Conservation (phyloP, 1,140 invertebrate species). For the Diorhabda sublineata region DNA sequence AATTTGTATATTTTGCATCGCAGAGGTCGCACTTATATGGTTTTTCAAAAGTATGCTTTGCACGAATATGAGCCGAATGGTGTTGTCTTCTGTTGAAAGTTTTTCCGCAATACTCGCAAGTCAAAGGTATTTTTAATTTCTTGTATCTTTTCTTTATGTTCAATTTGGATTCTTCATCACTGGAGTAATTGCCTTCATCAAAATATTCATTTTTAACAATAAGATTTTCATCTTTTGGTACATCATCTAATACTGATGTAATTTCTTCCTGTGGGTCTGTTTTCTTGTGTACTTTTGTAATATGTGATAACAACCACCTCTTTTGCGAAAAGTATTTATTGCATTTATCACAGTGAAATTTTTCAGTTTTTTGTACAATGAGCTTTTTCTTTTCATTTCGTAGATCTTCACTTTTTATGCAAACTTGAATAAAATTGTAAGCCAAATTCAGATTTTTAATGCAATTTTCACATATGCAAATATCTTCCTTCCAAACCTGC, state of each 20-base stretch:
- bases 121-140: slow-evolving; percentile 25
- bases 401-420: slow-evolving; percentile 24
- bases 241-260: slow-evolving; percentile 10
- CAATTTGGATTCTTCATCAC: slow-evolving; percentile 15
- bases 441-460: slow-evolving; percentile 21
- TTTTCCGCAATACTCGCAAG: slow-evolving; percentile 33
- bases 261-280: slow-evolving; percentile 11
- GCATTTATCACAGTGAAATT: slow-evolving; percentile 24
- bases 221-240: background rate
- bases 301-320: slow-evolving; percentile 23
- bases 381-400: slow-evolving; percentile 9
- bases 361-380: background rate
- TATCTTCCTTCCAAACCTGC: slow-evolving; percentile 24
- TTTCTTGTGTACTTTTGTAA: slow-evolving; percentile 25
- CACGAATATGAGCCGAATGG: slow-evolving; percentile 28
- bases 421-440: slow-evolving; percentile 26
- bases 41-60: slow-evolving; percentile 34
- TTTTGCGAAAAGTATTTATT: slow-evolving; percentile 28
- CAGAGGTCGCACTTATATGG: slow-evolving; percentile 32
- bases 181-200: slow-evolving; percentile 12
- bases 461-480: slow-evolving; percentile 23
- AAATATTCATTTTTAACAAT: slow-evolving; percentile 3
- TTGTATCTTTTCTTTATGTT: slow-evolving; percentile 15
- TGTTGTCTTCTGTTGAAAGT: slow-evolving; percentile 31
- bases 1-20: slow-evolving; percentile 28